Evolutionary conservation across 2,888 invertebrate species (phyloP), one percentile per base, ranked within the genome.

Genomic region (Nudaria mundana): DNA sequence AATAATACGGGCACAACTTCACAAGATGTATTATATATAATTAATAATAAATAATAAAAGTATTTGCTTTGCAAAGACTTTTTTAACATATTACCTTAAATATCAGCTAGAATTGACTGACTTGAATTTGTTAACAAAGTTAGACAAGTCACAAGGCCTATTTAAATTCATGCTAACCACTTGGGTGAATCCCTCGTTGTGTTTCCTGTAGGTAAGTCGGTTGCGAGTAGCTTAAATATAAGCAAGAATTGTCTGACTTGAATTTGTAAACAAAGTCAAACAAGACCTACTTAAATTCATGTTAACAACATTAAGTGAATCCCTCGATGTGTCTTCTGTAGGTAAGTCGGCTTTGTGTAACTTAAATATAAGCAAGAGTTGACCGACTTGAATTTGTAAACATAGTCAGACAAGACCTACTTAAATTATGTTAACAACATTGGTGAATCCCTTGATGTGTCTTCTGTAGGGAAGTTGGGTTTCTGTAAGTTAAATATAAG

Each of bases 141-240:
- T 56, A 52, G 49, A 52, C 55, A 52, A n/a, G 7, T n/a, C 22
- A 53, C 50, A 42, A 45, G 43, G 45, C 53, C 66, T 71, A 61
- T 65, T 71, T 71, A 64, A 33, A 55, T 32, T 51, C 20, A 20
- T 20, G 20, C 8, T 8, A 20, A 20, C n/a, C n/a, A n/a, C n/a
- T n/a, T n/a, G n/a, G n/a, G n/a, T n/a, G n/a, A n/a, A n/a, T n/a
- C n/a, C n/a, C n/a, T 3, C 14, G 8, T 2, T n/a, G n/a, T n/a
- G n/a, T n/a, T n/a, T n/a, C n/a, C n/a, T n/a, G n/a, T n/a, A n/a
- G n/a, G n/a, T n/a, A n/a, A n/a, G n/a, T n/a, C n/a, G n/a, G n/a
- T n/a, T n/a, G n/a, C n/a, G n/a, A n/a, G n/a, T n/a, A n/a, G n/a
- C n/a, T n/a, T n/a, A n/a, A n/a, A n/a, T n/a, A n/a, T n/a, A n/a